Base-by-base conservation (phyloP, 2,797 vertebrate genomes). In the Arremon aurantiirostris region DNA sequence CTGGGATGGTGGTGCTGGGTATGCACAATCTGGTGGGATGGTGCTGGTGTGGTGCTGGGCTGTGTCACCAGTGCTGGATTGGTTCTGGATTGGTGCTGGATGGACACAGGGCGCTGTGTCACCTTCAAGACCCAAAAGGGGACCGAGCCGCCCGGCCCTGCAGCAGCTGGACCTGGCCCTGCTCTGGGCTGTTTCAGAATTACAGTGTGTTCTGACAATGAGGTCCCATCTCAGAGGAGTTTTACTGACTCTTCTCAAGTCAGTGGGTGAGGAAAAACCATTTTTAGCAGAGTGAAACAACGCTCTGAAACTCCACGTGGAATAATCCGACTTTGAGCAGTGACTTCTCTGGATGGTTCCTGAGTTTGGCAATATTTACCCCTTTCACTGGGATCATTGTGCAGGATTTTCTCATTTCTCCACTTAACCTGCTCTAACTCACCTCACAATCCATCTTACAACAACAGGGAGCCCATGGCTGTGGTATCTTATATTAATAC, bases 121-220 rank as follows among this genome's bases (percentile, higher is more conserved):
- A 59, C 44, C 69, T 68, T 17, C 0, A 1, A 13, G 65, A 59
- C n/a, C 61, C 41, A 39, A 70, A 35, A 61, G 66, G 28, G 2
- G 3, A 18, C 28, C 0, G 6, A 41, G 37, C 57, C 57, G 7
- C 35, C 3, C 1, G 6, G 26, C 32, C 42, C 70, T 18, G 52
- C 8, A 13, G 82, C 0, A 0, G 11, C 17, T 32, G 35, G 32
- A 8, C 2, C 37, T 22, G 21, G 22, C 8, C 18, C 60, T 2
- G 8, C 35, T 32, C 82, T 24, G 46, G 63, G 37, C 53, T 19
- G 1, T n/a, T 37, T 37, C 46, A 44, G 37, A 41, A 27, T 50
- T 15, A 1, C 2, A 1, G 9, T 5, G 18, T 27, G 23, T 19
- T 59, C 44, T 59, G 70, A 35, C 26, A 50, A 8, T 0, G 82